Percentiles rank a stretch among this genome's conserved stretches.
These are phyloP conservation scores for Gastrophysa polygoni DNA, from an alignment of 2,888 invertebrate genomes.

Conservation along the genomic window DNA sequence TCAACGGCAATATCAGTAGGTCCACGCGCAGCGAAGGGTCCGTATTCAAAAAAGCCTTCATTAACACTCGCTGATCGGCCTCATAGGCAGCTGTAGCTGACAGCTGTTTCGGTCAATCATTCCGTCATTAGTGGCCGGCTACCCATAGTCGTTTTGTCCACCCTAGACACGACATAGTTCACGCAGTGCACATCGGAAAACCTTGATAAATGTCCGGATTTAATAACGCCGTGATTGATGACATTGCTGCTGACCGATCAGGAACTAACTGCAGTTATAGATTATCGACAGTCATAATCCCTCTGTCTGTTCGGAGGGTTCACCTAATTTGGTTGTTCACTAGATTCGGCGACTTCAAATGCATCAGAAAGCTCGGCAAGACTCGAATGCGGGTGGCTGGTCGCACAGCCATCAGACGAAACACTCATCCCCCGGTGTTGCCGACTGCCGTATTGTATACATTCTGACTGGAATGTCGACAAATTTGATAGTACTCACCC, in stretches of 20 bases:
- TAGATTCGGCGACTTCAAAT: too few species aligned
- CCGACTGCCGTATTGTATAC: too few species aligned
- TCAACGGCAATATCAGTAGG: constrained; percentile 48
- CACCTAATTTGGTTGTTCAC: constrained; percentile 10
- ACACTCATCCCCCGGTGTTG: too few species aligned
- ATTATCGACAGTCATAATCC: constrained; percentile 28
- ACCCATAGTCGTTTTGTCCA: constrained; percentile 18
- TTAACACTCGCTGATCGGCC: constrained; percentile 59
- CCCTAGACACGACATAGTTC: constrained; percentile 45
- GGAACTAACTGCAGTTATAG: constrained; percentile 46
- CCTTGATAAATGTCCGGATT: constrained; percentile 54
- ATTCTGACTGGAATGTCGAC: too few species aligned
- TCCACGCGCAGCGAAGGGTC: constrained; percentile 53
- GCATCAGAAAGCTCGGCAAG: too few species aligned
- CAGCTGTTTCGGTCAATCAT: constrained; percentile 56
- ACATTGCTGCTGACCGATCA: constrained; percentile 48
- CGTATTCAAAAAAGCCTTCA: constrained; percentile 58
- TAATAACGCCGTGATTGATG: constrained; percentile 55
- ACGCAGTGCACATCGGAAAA: constrained; percentile 47
- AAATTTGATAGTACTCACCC: too few species aligned
- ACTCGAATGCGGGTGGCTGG: too few species aligned
- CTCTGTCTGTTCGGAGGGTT: constrained; percentile 11
- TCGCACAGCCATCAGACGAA: too few species aligned
- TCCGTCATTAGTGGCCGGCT: constrained; percentile 47
- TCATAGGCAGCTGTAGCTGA: constrained; percentile 55